Evolutionary conservation across 30 jellyfish, hydroid and myxozoan species (phyloP).

Genomic region (Sanderia malayensis): DNA sequence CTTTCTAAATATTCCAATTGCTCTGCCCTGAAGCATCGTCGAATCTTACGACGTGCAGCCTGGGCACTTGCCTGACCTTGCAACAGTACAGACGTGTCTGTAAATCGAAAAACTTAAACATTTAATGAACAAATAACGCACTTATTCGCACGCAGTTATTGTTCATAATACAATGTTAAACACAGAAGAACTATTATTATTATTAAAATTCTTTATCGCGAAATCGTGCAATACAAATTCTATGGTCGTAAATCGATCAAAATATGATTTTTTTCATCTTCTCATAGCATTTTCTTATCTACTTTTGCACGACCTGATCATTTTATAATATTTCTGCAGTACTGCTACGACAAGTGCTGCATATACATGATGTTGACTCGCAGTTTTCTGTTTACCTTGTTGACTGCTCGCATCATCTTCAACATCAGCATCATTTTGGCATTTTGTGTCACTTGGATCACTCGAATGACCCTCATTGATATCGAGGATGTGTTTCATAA

Average conservation of each 20-base stretch:
- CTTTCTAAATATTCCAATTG: conserved; percentile 54
- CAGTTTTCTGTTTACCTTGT: background rate
- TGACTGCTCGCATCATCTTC: background rate
- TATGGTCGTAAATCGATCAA: too few relatives aligned
- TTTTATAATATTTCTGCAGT: too few relatives aligned
- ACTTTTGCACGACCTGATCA: too few relatives aligned
- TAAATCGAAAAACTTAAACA: background rate
- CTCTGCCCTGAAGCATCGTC: conserved; percentile 57
- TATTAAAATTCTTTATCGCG: too few relatives aligned
- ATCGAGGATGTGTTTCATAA: background rate
- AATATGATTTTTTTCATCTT: too few relatives aligned
- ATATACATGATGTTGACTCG: too few relatives aligned
- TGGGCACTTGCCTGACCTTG: conserved; percentile 13
- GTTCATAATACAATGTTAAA: too few relatives aligned
- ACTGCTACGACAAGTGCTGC: too few relatives aligned
- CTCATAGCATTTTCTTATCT: too few relatives aligned
- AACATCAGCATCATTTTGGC: background rate
- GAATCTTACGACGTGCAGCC: conserved; percentile 22
- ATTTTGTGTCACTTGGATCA: too few relatives aligned
- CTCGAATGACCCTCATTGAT: background rate
- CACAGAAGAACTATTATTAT: background rate
- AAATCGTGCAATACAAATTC: too few relatives aligned
- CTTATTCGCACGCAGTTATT: too few relatives aligned
- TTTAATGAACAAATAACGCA: background rate
- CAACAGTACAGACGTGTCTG: background rate